A percentile compares a stretch with the other conserved stretches of the same genome.
These are phyloP conservation scores for Drosophila histrio DNA, from an alignment of 2,888 invertebrate species.

Conservation along the genomic window DNA sequence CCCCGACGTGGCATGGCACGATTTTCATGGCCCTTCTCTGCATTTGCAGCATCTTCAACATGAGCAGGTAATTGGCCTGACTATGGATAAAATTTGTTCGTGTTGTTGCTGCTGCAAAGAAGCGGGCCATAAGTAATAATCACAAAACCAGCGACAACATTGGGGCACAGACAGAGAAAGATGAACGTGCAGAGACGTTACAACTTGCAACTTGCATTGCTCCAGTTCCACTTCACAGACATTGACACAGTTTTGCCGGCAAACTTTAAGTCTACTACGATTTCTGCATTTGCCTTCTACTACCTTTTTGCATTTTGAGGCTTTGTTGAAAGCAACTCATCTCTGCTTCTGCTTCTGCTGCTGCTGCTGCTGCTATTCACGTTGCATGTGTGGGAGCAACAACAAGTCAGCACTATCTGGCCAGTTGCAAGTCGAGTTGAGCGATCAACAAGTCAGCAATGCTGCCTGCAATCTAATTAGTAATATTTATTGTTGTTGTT, in stretches of 20 bases:
- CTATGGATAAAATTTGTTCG: constrained; percentile 36
- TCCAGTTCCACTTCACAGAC: constrained; percentile 81
- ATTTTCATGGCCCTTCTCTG: constrained; percentile 59
- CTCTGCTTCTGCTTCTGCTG: constrained; percentile 1
- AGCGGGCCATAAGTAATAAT: constrained; percentile 53
- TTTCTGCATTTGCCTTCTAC: neutral
- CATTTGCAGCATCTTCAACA: constrained; percentile 28
- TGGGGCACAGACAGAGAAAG: neutral
- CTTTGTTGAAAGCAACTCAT: constrained; percentile 16
- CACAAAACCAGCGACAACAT: constrained; percentile 33
- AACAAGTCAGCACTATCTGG: constrained; percentile 37
- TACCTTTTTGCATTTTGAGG: constrained; percentile 17
- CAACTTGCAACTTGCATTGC: constrained; percentile 54
- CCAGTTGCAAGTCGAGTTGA: constrained; percentile 32
- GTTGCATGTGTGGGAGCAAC: constrained; percentile 58
- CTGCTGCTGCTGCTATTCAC: constrained; percentile 10
- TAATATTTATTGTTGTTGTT: constrained; percentile 29
- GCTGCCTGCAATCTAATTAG: constrained; percentile 67
- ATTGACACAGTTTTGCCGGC: constrained; percentile 74
- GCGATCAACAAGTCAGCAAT: constrained; percentile 34
- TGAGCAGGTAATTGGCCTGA: constrained; percentile 44
- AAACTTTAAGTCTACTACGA: constrained; percentile 17
- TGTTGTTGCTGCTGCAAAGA: constrained; percentile 22
- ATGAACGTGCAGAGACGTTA: constrained; percentile 10
- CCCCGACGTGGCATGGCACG: constrained; percentile 36